These are phyloP conservation scores for Agrochola lota DNA, from an alignment of 2,888 invertebrate genomes.

Conservation along the genomic window DNA sequence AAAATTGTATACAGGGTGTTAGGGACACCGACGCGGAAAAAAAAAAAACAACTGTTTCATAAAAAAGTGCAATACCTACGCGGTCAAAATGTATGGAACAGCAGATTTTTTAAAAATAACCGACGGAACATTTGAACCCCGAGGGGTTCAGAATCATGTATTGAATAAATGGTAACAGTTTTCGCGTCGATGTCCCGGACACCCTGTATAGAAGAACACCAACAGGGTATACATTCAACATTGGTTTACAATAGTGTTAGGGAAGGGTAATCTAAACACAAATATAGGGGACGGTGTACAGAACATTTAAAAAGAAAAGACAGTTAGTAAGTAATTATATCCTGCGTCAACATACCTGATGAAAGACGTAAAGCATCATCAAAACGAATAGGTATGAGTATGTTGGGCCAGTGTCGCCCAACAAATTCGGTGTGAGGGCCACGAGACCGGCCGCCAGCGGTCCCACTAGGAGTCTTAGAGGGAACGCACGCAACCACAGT, in stretches of 20 bases:
- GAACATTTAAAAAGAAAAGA: not conserved
- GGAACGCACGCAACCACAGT: slow-evolving; percentile 96
- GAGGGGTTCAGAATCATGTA: too few relatives aligned
- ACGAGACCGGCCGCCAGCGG: slow-evolving; percentile 96
- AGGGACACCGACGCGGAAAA: too few relatives aligned
- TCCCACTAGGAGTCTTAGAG: slow-evolving; percentile 96
- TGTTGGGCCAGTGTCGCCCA: slow-evolving; percentile 89
- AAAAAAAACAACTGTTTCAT: too few relatives aligned
- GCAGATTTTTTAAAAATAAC: too few relatives aligned
- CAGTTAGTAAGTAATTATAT: not conserved
- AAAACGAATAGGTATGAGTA: slow-evolving; percentile 94
- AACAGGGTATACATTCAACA: not conserved
- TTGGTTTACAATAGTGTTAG: not conserved
- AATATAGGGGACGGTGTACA: not conserved
- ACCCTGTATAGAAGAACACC: not conserved
- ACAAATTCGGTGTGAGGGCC: slow-evolving; percentile 94
- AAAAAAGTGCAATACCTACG: too few relatives aligned
- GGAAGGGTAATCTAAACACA: not conserved
- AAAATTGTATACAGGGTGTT: too few relatives aligned
- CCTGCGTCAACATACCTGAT: slow-evolving; percentile 92
- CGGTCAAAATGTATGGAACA: too few relatives aligned
- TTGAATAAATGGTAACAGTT: too few relatives aligned
- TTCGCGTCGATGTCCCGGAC: too few relatives aligned
- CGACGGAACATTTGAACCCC: too few relatives aligned
- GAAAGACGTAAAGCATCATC: slow-evolving; percentile 95